These are phyloP conservation scores for Drosophila melanocephala DNA, from an alignment of 2,888 invertebrate species.

Conservation along the genomic window DNA sequence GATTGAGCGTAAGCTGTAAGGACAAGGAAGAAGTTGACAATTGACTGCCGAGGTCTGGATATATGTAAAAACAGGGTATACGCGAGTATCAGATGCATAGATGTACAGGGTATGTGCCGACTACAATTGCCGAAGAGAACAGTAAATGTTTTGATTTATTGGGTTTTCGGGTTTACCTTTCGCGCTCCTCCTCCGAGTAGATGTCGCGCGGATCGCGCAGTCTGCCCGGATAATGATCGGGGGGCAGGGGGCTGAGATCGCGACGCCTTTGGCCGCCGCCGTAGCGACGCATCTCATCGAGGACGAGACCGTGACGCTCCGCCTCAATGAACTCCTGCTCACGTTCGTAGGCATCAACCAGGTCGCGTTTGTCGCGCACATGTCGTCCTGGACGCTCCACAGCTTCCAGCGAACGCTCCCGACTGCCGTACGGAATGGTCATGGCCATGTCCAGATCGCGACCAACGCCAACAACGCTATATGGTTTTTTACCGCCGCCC, in stretches of 20 bases:
- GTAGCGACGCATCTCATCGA: conserved; percentile 83
- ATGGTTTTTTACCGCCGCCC: conserved; percentile 61
- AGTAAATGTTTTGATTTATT: neutral
- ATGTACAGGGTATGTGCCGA: neutral
- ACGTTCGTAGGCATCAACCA: conserved; percentile 77
- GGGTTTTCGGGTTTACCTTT: conserved; percentile 59
- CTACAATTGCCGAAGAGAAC: neutral
- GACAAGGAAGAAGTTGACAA: neutral
- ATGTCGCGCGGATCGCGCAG: conserved; percentile 81
- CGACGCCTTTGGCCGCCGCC: conserved; percentile 81
- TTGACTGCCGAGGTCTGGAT: neutral
- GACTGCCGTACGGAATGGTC: conserved; percentile 83
- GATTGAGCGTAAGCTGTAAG: too few species aligned
- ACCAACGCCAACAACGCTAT: conserved; percentile 49
- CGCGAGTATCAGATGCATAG: neutral
- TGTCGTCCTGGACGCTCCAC: conserved; percentile 70
- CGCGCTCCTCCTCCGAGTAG: conserved; percentile 83
- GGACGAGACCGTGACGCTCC: conserved; percentile 72
- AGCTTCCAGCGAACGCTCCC: conserved; percentile 83
- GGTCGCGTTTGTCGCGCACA: conserved; percentile 75
- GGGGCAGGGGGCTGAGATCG: conserved; percentile 78
- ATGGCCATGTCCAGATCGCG: conserved; percentile 88
- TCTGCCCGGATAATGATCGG: conserved; percentile 79
- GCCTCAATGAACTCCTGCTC: conserved; percentile 74
- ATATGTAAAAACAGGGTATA: neutral